Conservation (phyloP, 2,797 vertebrate species). For the Merluccius polli region DNA sequence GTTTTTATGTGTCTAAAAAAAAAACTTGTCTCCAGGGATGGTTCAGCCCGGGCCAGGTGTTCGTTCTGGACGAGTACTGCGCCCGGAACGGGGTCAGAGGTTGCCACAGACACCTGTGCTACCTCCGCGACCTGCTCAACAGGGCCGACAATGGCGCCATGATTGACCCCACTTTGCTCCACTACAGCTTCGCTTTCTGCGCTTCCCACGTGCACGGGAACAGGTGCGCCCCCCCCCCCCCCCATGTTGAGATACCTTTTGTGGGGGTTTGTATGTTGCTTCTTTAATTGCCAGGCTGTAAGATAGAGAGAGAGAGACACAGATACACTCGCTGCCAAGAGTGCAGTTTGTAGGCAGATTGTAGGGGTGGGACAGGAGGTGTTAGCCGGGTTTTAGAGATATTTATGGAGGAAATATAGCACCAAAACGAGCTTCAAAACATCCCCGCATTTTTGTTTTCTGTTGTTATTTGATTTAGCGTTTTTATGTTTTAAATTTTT, state of each 20-base stretch:
- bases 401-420: not conserved
- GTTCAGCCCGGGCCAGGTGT: conserved; percentile 99
- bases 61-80: conserved; percentile 97
- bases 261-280: not conserved
- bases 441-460: not conserved
- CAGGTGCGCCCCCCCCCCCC: conserved; percentile 76
- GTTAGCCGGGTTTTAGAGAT: not conserved
- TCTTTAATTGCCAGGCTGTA: not conserved
- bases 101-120: conserved; percentile 97
- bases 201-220: conserved; percentile 98
- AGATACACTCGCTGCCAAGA: not conserved
- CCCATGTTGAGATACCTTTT: not conserved
- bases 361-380: not conserved
- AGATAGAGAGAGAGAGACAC: not conserved
- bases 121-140: conserved; percentile 93
- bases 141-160: conserved; percentile 92
- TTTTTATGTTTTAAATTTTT: conserved; percentile 36
- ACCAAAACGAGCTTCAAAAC: not conserved
- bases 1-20: not conserved
- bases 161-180: conserved; percentile 96
- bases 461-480: conserved; percentile 18
- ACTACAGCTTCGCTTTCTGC: conserved; percentile 99
- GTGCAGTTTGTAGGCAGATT: not conserved
- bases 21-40: conserved; percentile 78
- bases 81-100: conserved; percentile 95